A percentile compares a stretch with the other conserved stretches of the same genome.
Evolutionary conservation across 1,140 invertebrate species (phyloP).

Genomic region (Yoshiicerus persimilis): DNA sequence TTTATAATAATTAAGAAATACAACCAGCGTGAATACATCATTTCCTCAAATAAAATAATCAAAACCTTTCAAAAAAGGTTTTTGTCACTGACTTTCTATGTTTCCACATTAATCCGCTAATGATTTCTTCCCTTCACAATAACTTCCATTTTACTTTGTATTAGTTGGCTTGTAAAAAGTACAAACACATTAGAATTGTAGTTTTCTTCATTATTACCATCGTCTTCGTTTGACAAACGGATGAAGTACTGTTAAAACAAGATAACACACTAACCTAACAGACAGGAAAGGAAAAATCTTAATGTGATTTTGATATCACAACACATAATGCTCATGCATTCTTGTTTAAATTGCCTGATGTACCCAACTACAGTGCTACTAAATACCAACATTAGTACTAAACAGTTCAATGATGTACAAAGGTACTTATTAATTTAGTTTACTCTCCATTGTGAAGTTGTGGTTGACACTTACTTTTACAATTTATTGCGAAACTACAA

Average conservation of each 20-base stretch:
- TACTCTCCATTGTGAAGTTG: not conserved
- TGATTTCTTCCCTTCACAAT: not conserved
- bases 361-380: too few relatives aligned
- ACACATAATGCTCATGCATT: not conserved
- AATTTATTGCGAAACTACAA: not conserved
- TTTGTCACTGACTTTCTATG: not conserved
- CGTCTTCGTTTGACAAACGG: not conserved
- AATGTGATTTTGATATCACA: not conserved
- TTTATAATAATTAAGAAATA: not conserved
- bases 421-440: not conserved
- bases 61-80: not conserved
- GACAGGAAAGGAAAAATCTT: not conserved
- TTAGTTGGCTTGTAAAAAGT: not conserved
- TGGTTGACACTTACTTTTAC: not conserved
- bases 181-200: not conserved
- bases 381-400: not conserved
- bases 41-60: not conserved
- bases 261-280: not conserved
- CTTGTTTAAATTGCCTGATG: too few relatives aligned
- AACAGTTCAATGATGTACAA: not conserved
- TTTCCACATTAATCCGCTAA: not conserved
- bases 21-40: too few relatives aligned
- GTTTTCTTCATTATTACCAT: not conserved
- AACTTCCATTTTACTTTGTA: not conserved
- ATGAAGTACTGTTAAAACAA: not conserved